Evolutionary conservation across 2,888 invertebrate species (phyloP), one percentile per base, ranked within the genome.

Genomic region (Cepaea hortensis): DNA sequence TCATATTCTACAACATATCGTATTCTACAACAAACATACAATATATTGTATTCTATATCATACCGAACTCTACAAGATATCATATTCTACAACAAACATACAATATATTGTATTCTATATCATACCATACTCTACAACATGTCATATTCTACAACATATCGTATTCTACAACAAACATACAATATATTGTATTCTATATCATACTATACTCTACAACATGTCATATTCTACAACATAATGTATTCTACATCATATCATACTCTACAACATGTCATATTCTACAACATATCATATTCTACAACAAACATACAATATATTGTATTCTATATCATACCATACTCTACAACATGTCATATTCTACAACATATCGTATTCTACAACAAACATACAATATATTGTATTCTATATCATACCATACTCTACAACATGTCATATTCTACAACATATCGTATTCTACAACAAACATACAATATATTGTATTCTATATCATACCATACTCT

Each of bases 271-370:
- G 80, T 90, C 81, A 35, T 88, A 85, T 61, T 77, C 61, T 77
- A 73, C 35, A n/a, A n/a, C 73, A 73, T 23, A 75, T 6, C 6
- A 87, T 15, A 68, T 1, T 68, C 18, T 68, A n/a, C n/a, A n/a
- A 68, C 68, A 68, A 73, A 68, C 15, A 87, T 65, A 48, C 55
- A 75, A n/a, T 61, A 18, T 7, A 55, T 55, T 0, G 18, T 11
- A 55, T 55, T 11, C 55, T 55, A 55, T n/a, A n/a, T n/a, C n/a
- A n/a, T n/a, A n/a, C n/a, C n/a, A n/a, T n/a, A n/a, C n/a, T n/a
- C n/a, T n/a, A n/a, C 55, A 55, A 91, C 85, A 88, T 80, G 80
- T 90, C 81, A 35, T 88, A 85, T 61, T 77, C 61, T 77, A 73
- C 35, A n/a, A n/a, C 73, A 73, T 23, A 75, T 6, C 6, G 68